Base-by-base conservation (phyloP, 2,113 vertebrate genomes). In the Gambusia affinis region DNA sequence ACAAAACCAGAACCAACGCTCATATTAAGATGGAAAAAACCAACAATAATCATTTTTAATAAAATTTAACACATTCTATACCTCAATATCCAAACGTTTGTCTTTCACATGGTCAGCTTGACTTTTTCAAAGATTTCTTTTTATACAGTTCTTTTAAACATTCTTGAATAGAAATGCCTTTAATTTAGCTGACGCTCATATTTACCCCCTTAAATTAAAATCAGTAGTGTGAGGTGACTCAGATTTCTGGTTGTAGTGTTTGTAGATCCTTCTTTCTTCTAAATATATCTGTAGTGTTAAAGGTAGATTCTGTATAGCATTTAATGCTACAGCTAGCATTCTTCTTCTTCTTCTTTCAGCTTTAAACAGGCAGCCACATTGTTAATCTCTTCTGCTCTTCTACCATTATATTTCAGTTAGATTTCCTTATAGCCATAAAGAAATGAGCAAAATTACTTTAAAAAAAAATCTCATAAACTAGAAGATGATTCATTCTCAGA, bases 401-500 rank as follows among this genome's bases (percentile, higher is more conserved):
- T 4, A 15, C 5, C 66, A 35, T 8, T 22, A 22, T 70, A 60
- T 37, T 78, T 72, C n/a, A 15, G 1, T 78, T 54, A 62, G 22
- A 68, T 17, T 7, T 12, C 22, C 12, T 31, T 37, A 12, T 3
- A 37, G 2, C 51, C 22, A 29, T 37, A 60, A 31, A 15, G 62
- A 24, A 42, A 54, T 57, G 27, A 39, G 17, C 2, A 77, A 63
- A 72, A 39, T 44, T 14, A 70, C 54, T 29, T 54, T 24, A 24
- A 7, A 30, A 33, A 42, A 42, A 15, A 4, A 28, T 33, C 28
- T 24, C 15, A 24, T 31, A 15, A n/a, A 29, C 63, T 81, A 29
- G 80, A 86, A 76, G 72, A 74, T 77, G 72, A 74, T 77, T 79
- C 35, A 78, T 69, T 67, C 51, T 75, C 54, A 75, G 30, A 73